Evolutionary conservation across 2,797 vertebrate species (phyloP), one percentile per base, ranked within the genome.

Genomic region (Takifugu ocellatus): DNA sequence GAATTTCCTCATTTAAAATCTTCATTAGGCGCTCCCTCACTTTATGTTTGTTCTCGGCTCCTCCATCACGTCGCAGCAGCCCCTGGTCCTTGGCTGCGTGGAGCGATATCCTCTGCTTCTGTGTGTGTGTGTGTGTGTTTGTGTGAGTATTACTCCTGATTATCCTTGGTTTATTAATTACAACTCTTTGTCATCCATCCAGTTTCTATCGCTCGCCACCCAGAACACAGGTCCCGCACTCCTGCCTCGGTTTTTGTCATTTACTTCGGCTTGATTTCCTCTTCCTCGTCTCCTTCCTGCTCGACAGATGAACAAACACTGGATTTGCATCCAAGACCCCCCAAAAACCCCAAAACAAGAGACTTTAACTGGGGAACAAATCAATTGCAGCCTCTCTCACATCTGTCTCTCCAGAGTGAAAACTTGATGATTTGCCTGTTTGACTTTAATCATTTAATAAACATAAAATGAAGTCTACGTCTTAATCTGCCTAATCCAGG

Each of bases 1-100:
- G 57, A 83, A 70, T 73, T 60, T 81, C 60, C 77, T 79, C 63
- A 78, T 83, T 86, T 79, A 63, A 72, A 86, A 70, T 76, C 68
- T 78, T 83, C 77, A 81, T 87, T 82, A 83, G 74, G 57, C 60
- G 3, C 51, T 74, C 39, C 16, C 65, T 68, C 70, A 52, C 60
- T 76, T 78, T 73, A 49, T 66, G 68, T 69, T 77, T 79, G 68
- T 76, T 82, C 62, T 53, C 63, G 2, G 60, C 68, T 73, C 53
- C 64, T 74, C 56, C 59, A 76, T 83, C 80, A 75, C 51, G 25
- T 65, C 54, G 25, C 55, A 7, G 63, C 73, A 59, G 66, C 68
- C 63, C 63, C 63, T 61, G 49, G 68, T 67, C 10, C 54, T 70
- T 29, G 21, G 61, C 72, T 82, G 74, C 48, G 56, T 56, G 62